A percentile compares a stretch with the other conserved stretches of the same genome.
phyloP scores from a whole-genome alignment of 2,797 vertebrate species.

The Lepidocolaptes lacrymiger region DNA sequence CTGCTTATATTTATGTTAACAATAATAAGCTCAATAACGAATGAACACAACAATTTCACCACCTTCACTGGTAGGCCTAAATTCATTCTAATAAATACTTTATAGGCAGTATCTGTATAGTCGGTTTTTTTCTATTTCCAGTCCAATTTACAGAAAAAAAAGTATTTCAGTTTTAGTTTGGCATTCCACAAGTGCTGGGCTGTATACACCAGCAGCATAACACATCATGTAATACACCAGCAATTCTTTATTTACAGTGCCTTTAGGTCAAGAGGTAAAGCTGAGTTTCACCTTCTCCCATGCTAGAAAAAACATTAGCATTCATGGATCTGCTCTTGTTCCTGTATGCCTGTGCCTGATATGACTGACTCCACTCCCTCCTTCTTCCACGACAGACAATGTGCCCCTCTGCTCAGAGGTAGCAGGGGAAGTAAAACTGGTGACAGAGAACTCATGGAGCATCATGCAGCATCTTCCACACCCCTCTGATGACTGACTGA shows the following conservation, averaged over 20 bases:
- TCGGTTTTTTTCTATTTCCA: background rate
- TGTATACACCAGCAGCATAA: rapidly evolving
- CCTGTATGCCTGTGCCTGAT: background rate
- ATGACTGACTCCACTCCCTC: background rate
- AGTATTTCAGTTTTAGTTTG: background rate
- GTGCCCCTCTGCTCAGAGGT: background rate
- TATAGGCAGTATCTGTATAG: background rate
- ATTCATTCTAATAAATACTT: background rate
- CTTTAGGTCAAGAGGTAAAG: background rate
- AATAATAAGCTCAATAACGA: background rate
- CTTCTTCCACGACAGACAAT: background rate
- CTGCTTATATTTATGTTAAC: background rate
- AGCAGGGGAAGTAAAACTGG: background rate
- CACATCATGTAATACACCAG: background rate
- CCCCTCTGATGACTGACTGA: background rate
- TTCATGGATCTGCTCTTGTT: background rate
- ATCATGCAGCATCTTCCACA: background rate
- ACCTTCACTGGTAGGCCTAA: background rate
- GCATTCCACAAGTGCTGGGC: background rate
- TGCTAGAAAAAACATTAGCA: background rate
- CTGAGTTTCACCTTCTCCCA: background rate
- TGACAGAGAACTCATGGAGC: background rate
- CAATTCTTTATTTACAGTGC: background rate
- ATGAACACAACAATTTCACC: background rate
- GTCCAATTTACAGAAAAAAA: background rate